Evolutionary conservation across 2,888 invertebrate genomes (phyloP), one percentile per base, ranked within the genome.

Genomic region (Cybosia mesomella): DNA sequence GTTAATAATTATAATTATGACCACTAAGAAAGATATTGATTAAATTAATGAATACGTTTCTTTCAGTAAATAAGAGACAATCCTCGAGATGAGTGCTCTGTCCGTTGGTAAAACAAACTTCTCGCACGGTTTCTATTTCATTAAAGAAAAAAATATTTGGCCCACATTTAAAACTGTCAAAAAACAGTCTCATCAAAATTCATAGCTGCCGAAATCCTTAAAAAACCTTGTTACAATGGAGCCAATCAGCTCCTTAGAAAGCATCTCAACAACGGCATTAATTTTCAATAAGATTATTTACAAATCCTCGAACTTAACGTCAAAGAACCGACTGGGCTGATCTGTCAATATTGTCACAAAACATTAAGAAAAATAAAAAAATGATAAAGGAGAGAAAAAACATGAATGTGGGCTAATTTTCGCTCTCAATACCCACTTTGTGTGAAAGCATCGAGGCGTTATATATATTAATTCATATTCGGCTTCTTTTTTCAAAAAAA

Each of bases 281-380:
- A 93, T 93, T 92, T 93, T 92, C 91, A 93, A 94, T 92, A 84
- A 91, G 92, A 91, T 93, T 94, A 94, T 94, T 94, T 94, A 92
- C 92, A 92, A 88, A 93, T 92, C 89, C 91, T 92, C 87, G 77
- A 91, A 83, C 78, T 79, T 79, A 80, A 82, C 84, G 83, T 85
- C 84, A 83, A 85, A 85, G 82, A 74, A 78, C 81, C 74, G 72
- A 82, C 83, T 85, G 89, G 91, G 90, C 85, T 85, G 85, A 91
- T 86, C 92, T 92, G 94, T 94, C 95, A 94, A 94, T 94, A 92
- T 95, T 95, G 91, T 94, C 91, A 92, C 92, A 92, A 92, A 93
- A 93, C 89, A 93, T 91, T 84, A 86, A 76, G 70, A 76, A 78
- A 76, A 73, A 62, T 62, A 43, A 43, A 67, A 43, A 68, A 85